These are phyloP conservation scores for Apogon talboti DNA, from an alignment of 2,797 vertebrate genomes.

Conservation along the genomic window DNA sequence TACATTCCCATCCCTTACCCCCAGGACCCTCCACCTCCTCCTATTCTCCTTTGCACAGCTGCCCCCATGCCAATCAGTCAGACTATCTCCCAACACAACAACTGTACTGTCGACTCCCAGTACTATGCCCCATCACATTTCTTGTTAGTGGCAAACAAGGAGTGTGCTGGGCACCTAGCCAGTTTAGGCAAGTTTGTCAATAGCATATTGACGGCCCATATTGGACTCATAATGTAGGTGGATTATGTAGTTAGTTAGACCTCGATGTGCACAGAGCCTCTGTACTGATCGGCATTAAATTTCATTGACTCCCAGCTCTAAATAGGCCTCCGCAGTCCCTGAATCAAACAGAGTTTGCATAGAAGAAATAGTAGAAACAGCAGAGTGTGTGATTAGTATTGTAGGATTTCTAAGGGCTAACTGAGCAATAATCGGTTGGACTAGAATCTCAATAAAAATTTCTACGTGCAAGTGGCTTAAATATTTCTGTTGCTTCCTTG, in stretches of 20 bases:
- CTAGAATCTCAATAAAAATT: slow-evolving; percentile 34
- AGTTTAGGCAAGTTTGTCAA: slow-evolving; percentile 45
- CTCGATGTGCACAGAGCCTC: slow-evolving; percentile 54
- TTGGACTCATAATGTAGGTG: slow-evolving; percentile 48
- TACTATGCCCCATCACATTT: slow-evolving; percentile 38
- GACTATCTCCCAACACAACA: slow-evolving; percentile 45
- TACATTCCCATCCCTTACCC: slow-evolving; percentile 61
- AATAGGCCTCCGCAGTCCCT: slow-evolving; percentile 43
- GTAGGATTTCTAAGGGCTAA: slow-evolving; percentile 37
- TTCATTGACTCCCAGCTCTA: slow-evolving; percentile 61
- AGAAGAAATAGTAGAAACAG: slow-evolving; percentile 13
- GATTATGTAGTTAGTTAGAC: slow-evolving; percentile 57
- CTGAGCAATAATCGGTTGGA: slow-evolving; percentile 32
- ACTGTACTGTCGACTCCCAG: slow-evolving; percentile 26
- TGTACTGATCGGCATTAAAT: slow-evolving; percentile 61
- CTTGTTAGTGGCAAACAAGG: slow-evolving; percentile 41
- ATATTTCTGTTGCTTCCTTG: slow-evolving; percentile 14
- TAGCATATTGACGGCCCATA: slow-evolving; percentile 38
- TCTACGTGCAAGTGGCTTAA: slow-evolving; percentile 24
- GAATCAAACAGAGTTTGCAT: slow-evolving; percentile 54
- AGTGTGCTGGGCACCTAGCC: slow-evolving; percentile 45
- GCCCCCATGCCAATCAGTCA: slow-evolving; percentile 68
- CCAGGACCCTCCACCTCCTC: slow-evolving; percentile 49
- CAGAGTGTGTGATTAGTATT: slow-evolving; percentile 40
- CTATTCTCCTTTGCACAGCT: slow-evolving; percentile 60